These are phyloP conservation scores for Melopsittacus undulatus DNA, from an alignment of 2,797 vertebrate genomes.

Conservation along the genomic window DNA sequence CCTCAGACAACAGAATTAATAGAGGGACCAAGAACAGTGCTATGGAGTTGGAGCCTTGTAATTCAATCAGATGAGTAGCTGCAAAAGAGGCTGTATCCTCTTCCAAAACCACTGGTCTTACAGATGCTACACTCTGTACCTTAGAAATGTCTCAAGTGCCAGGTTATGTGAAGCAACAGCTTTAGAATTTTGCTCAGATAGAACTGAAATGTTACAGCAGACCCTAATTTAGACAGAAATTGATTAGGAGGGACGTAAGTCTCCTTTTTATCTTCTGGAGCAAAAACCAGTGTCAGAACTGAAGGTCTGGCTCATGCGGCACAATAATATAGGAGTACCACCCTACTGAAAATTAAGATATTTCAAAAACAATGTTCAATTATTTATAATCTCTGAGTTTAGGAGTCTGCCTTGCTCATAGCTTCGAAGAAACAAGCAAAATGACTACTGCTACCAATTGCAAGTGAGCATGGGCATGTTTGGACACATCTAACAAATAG, in stretches of 20 bases:
- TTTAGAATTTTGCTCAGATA: neutral
- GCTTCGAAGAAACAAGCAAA: neutral
- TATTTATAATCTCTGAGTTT: neutral
- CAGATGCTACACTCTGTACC: neutral
- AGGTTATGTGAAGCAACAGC: neutral
- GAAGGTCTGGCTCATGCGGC: neutral
- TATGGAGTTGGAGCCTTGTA: neutral
- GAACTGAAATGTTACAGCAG: neutral
- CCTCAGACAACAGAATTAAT: neutral
- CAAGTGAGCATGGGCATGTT: neutral
- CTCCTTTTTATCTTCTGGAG: neutral
- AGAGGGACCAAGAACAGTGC: neutral
- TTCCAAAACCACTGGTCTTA: neutral
- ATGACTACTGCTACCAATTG: neutral
- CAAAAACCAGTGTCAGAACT: neutral
- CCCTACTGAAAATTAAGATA: neutral
- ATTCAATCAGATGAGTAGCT: neutral
- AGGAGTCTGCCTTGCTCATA: neutral
- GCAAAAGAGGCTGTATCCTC: neutral
- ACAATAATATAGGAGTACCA: fast-evolving
- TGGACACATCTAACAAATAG: neutral
- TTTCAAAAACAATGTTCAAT: neutral
- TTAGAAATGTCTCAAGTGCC: neutral
- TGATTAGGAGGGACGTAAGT: neutral
- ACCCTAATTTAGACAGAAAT: neutral